phyloP scores from a whole-genome alignment of 2,113 vertebrate species.

The Tamias sibiricus region DNA sequence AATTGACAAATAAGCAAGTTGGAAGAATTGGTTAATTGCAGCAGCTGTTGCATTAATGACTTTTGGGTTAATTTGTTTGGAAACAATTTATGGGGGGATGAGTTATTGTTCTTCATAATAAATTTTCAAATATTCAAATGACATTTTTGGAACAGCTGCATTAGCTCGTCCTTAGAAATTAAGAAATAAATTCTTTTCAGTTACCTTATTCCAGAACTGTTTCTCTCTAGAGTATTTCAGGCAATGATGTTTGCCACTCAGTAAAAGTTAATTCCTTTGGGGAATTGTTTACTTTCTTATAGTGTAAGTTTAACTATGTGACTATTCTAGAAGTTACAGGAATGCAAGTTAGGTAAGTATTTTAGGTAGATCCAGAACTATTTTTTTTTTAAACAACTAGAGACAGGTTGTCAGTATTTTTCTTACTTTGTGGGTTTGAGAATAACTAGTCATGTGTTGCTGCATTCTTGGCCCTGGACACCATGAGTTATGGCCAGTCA shows the following conservation, averaged over 20 bases:
- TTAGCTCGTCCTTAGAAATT: slow-evolving; percentile 50
- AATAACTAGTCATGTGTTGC: neutral
- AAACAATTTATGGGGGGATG: neutral
- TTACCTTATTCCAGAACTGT: slow-evolving; percentile 14
- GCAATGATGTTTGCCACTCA: neutral
- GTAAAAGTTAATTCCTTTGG: slow-evolving; percentile 29
- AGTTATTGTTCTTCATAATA: neutral
- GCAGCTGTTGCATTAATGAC: slow-evolving; percentile 47
- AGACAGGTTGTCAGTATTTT: neutral
- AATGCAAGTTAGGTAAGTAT: slow-evolving; percentile 5
- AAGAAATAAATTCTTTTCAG: slow-evolving; percentile 42
- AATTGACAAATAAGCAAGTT: neutral
- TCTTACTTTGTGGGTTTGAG: neutral
- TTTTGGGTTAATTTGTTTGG: slow-evolving; percentile 64
- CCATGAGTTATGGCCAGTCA: neutral
- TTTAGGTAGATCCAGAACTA: neutral
- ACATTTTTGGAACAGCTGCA: slow-evolving; percentile 46
- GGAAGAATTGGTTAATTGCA: slow-evolving; percentile 51
- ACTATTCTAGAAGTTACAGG: slow-evolving; percentile 60
- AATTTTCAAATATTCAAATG: slow-evolving; percentile 70
- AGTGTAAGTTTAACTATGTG: slow-evolving; percentile 53
- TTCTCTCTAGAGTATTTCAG: slow-evolving; percentile 54
- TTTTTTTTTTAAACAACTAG: neutral
- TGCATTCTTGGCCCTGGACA: neutral
- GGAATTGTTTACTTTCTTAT: slow-evolving; percentile 45